These are phyloP conservation scores for Spea bombifrons DNA, from an alignment of 2,113 vertebrate genomes.

Conservation along the genomic window DNA sequence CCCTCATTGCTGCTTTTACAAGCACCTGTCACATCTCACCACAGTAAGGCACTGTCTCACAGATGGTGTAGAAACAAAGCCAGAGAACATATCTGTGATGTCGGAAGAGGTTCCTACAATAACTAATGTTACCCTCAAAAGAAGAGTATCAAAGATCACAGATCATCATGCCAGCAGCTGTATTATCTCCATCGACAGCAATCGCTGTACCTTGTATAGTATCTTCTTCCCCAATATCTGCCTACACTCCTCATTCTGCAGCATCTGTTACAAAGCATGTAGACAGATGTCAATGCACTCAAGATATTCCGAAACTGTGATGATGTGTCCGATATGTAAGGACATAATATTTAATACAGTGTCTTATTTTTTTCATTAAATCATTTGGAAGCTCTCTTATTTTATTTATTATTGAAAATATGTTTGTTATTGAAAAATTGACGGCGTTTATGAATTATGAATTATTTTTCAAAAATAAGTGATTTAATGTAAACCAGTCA, in stretches of 20 bases:
- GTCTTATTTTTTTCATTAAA: too few species aligned
- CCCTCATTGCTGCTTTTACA: constrained; percentile 16
- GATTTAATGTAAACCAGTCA: too few species aligned
- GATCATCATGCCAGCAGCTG: constrained; percentile 19
- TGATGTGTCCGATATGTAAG: not conserved
- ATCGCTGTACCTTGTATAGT: constrained; percentile 3
- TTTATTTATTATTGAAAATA: too few species aligned
- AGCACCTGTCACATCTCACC: constrained; percentile 29
- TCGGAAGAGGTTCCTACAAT: not conserved
- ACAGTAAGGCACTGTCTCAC: constrained; percentile 11
- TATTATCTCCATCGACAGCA: constrained; percentile 17
- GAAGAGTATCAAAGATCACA: constrained; percentile 13
- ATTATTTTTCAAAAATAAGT: too few species aligned
- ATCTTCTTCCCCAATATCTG: constrained; percentile 57
- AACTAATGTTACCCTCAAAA: constrained; percentile 27
- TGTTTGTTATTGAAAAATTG: too few species aligned
- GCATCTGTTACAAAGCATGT: constrained; percentile 65
- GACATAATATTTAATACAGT: too few species aligned
- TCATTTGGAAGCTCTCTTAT: too few species aligned
- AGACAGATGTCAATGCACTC: constrained; percentile 67
- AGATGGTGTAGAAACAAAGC: constrained; percentile 17
- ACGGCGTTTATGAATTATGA: too few species aligned
- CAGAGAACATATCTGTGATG: constrained; percentile 18
- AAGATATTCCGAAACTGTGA: not conserved
- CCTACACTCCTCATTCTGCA: constrained; percentile 56